Evolutionary conservation across 35 echinoderm and acorn worm species (phyloP), one percentile per base, ranked within the genome.

Genomic region (Anneissia japonica): DNA sequence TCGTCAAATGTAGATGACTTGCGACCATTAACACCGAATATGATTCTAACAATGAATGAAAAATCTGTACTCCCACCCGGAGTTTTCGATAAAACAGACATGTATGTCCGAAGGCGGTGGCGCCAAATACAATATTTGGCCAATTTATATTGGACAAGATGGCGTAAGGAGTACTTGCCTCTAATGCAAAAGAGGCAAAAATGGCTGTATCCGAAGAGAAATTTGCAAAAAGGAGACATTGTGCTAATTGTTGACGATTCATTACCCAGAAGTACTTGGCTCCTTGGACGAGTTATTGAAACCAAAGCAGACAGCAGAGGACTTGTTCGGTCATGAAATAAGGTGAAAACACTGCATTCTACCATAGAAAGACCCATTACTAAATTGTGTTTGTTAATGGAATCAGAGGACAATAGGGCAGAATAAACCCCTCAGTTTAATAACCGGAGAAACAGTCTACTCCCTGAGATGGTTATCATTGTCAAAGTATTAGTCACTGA

Each of bases 1-100:
- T 94, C 88, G 0, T 33, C 73, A 51, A 85, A 90, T 80, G 35
- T 55, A 0, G 75, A 77, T 34, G 92, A 90, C 73, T 36, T 90
- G n/a, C 86, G 32, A 32, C 75, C 75, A 3, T 16, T 77, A 35
- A 77, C 75, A 6, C 75, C 75, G 21, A 32, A 77, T 26, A 33
- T 35, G 35, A 3, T 77, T 6, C 35, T 77, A 23, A 77, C n/a
- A n/a, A n/a, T n/a, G n/a, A 23, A 19, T 4, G 75, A 32, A 0
- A 77, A 35, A 4, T 16, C 35, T 16, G 12, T 26, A 37, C 75
- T 37, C 11, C 75, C 75, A 77, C 75, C 75, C 1, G 75, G 75
- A 4, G 35, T 35, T 3, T 77, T 77, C 31, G 30, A 7, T 26
- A 3, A 23, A 37, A 37, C 2, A 3, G 75, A 77, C 21, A 11